Conservation (phyloP, 2,113 vertebrate genomes). For the Heloderma charlesbogerti region DNA sequence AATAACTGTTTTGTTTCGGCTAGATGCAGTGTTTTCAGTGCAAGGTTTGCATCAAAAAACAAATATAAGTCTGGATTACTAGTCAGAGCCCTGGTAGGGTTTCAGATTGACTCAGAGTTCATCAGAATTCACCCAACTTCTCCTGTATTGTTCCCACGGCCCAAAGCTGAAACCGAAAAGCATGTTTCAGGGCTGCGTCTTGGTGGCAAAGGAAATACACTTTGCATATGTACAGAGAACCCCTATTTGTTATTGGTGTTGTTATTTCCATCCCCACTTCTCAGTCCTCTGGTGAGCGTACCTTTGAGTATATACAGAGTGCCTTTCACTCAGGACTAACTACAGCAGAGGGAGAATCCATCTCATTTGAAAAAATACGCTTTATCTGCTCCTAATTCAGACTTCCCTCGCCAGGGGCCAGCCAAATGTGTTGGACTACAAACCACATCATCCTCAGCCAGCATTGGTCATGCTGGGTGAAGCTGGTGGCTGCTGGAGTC, state of each 20-base stretch:
- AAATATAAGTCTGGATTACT: not conserved
- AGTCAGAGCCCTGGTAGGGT: not conserved
- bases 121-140: not conserved
- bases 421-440: too few relatives aligned
- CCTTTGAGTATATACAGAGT: not conserved
- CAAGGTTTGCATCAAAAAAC: not conserved
- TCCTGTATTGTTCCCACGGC: not conserved
- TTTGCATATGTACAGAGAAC: not conserved
- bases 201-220: not conserved
- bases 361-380: not conserved
- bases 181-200: not conserved
- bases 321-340: too few relatives aligned
- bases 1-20: not conserved
- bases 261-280: not conserved
- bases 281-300: not conserved
- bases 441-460: too few relatives aligned
- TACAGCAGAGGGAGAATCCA: not conserved
- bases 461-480: too few relatives aligned
- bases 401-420: too few relatives aligned
- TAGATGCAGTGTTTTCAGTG: not conserved
- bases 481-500: too few relatives aligned
- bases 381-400: too few relatives aligned
- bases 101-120: not conserved
- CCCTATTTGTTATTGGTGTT: not conserved
- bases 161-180: too few relatives aligned